These are phyloP conservation scores for Ophion ellenae DNA, from an alignment of 2,888 invertebrate species.

Conservation along the genomic window DNA sequence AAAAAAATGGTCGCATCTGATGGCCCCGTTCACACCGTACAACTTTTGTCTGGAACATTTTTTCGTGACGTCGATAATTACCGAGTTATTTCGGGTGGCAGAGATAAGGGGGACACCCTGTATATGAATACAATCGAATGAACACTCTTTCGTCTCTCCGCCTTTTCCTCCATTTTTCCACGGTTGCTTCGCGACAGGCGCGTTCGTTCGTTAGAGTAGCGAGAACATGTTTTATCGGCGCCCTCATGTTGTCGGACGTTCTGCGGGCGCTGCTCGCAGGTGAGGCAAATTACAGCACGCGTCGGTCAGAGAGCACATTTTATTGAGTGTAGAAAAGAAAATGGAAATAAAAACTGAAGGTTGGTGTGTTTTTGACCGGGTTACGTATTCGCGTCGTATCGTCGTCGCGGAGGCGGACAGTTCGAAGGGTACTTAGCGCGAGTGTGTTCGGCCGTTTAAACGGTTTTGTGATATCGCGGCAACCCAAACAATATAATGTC, in stretches of 20 bases:
- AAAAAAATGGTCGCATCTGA: too few species aligned
- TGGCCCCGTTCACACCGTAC: too few species aligned
- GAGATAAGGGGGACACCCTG: too few species aligned
- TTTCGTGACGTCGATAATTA: too few species aligned
- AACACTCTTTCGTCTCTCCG: conserved; percentile 24
- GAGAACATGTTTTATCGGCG: conserved; percentile 79
- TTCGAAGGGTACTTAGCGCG: background rate
- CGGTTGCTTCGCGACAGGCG: conserved; percentile 46
- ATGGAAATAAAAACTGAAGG: background rate
- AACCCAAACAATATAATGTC: background rate
- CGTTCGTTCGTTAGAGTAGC: conserved; percentile 56
- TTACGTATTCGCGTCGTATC: background rate
- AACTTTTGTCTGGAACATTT: too few species aligned
- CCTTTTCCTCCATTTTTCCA: conserved; percentile 43
- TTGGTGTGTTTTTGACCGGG: background rate
- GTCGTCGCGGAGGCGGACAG: background rate
- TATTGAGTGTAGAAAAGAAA: background rate
- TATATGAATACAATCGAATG: background rate
- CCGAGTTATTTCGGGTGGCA: too few species aligned
- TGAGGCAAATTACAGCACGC: conserved; percentile 72
- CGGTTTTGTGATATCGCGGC: background rate
- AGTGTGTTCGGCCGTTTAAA: background rate
- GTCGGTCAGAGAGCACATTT: background rate
- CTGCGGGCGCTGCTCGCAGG: conserved; percentile 80
- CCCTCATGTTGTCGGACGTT: conserved; percentile 73